These are phyloP conservation scores for Aurelia aurita DNA, from an alignment of 30 jellyfish, hydroid and myxozoan species.

Conservation along the genomic window DNA sequence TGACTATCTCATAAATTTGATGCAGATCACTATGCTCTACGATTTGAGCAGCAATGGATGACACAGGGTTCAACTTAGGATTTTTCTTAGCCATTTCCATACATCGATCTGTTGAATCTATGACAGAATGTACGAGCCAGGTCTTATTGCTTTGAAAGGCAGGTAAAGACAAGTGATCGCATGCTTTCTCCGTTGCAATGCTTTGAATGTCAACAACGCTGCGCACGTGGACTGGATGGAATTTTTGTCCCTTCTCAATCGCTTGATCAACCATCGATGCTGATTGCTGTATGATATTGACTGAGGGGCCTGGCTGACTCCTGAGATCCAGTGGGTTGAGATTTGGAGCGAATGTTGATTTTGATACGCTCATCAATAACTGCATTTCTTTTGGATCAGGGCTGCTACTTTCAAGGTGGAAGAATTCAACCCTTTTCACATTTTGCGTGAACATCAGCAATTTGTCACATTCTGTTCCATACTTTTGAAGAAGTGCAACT, in stretches of 20 bases:
- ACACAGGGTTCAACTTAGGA: constrained; percentile 29
- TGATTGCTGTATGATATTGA: constrained; percentile 2
- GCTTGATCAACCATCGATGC: neutral
- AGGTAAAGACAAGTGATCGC: neutral
- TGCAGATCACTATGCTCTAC: neutral
- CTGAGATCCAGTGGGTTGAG: neutral
- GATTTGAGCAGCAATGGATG: constrained; percentile 45
- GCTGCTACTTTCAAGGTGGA: constrained; percentile 29
- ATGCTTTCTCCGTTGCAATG: neutral
- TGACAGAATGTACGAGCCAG: constrained; percentile 27
- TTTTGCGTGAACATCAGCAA: constrained; percentile 74
- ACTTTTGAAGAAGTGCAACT: constrained; percentile 42
- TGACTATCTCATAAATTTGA: neutral
- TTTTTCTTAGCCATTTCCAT: constrained; percentile 33
- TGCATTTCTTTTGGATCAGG: constrained; percentile 34
- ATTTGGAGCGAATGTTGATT: neutral
- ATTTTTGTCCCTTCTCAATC: neutral
- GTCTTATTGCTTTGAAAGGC: neutral
- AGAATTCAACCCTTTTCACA: constrained; percentile 42
- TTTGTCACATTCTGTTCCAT: constrained; percentile 31
- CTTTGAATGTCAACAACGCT: neutral
- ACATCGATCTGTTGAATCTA: constrained; percentile 16
- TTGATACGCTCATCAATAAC: constrained; percentile 2
- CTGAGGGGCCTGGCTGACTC: neutral
- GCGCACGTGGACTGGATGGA: neutral